These are phyloP conservation scores for Rostratula benghalensis DNA, from an alignment of 2,113 vertebrate genomes.

Conservation along the genomic window DNA sequence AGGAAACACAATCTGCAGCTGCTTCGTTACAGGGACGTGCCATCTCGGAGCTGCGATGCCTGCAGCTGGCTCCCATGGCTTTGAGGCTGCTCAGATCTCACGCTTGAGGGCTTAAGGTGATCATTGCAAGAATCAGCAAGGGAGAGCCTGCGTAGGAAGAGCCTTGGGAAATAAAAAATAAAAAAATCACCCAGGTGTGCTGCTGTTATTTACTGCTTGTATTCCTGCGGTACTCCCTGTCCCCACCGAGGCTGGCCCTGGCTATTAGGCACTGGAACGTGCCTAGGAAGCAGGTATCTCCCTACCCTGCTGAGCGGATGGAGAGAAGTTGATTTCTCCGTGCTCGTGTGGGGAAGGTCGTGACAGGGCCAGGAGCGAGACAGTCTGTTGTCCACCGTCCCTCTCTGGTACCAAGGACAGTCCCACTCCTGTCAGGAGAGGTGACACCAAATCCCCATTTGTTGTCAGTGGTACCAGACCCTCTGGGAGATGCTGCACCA, in stretches of 20 bases:
- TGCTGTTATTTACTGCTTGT: neutral
- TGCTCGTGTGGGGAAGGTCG: neutral
- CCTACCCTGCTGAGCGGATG: neutral
- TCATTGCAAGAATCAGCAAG: neutral
- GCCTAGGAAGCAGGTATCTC: neutral
- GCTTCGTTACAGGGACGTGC: neutral
- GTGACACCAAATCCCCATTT: neutral
- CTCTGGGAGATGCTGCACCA: neutral
- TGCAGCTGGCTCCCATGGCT: neutral
- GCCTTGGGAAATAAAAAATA: neutral
- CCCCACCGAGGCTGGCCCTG: rapidly evolving
- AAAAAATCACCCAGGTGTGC: neutral
- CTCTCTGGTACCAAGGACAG: neutral
- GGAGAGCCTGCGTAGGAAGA: neutral
- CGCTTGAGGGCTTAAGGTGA: neutral
- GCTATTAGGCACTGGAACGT: neutral
- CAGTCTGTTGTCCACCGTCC: neutral
- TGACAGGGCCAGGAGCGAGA: neutral
- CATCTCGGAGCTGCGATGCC: neutral
- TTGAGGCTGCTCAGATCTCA: neutral
- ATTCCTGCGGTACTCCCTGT: neutral
- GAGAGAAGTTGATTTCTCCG: neutral
- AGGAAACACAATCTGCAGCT: neutral
- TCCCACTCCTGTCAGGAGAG: neutral
- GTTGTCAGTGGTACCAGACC: neutral